Evolutionary conservation across 2,113 vertebrate genomes (phyloP).

Genomic region (Nibea coibor): DNA sequence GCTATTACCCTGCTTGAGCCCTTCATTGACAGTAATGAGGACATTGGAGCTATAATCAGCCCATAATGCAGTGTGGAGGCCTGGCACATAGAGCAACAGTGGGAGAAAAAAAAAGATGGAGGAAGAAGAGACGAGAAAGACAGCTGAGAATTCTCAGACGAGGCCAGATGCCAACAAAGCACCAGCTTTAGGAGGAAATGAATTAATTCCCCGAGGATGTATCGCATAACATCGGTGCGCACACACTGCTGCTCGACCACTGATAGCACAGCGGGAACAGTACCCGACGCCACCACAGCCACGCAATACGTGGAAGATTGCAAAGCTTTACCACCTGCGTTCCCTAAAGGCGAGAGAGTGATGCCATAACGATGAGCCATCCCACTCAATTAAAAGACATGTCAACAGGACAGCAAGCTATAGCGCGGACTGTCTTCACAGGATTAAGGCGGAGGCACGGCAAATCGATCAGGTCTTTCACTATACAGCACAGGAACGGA

Average conservation of each 20-base stretch:
- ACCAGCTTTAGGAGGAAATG: constrained; percentile 65
- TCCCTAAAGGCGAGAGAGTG: constrained; percentile 22
- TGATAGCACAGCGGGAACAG: constrained; percentile 42
- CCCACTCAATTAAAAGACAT: constrained; percentile 38
- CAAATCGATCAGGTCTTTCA: constrained; percentile 40
- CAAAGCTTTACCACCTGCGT: constrained; percentile 44
- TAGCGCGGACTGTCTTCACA: background rate
- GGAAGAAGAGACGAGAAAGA: constrained; percentile 39
- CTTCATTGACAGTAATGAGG: constrained; percentile 63
- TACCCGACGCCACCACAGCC: constrained; percentile 12
- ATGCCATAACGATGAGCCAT: constrained; percentile 30
- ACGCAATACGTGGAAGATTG: constrained; percentile 24
- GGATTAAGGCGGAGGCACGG: constrained; percentile 46
- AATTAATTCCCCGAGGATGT: constrained; percentile 66
- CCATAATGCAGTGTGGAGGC: constrained; percentile 52
- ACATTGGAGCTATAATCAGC: constrained; percentile 60
- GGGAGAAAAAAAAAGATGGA: constrained; percentile 28
- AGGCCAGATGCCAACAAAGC: constrained; percentile 58
- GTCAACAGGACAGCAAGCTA: background rate
- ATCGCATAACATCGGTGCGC: constrained; percentile 49
- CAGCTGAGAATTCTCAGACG: constrained; percentile 64
- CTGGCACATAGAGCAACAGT: constrained; percentile 47
- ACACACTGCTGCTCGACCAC: constrained; percentile 42
- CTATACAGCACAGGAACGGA: background rate
- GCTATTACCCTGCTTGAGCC: constrained; percentile 67